Evolutionary conservation across 2,888 invertebrate species (phyloP), one percentile per base, ranked within the genome.

Genomic region (Erynnis tages): DNA sequence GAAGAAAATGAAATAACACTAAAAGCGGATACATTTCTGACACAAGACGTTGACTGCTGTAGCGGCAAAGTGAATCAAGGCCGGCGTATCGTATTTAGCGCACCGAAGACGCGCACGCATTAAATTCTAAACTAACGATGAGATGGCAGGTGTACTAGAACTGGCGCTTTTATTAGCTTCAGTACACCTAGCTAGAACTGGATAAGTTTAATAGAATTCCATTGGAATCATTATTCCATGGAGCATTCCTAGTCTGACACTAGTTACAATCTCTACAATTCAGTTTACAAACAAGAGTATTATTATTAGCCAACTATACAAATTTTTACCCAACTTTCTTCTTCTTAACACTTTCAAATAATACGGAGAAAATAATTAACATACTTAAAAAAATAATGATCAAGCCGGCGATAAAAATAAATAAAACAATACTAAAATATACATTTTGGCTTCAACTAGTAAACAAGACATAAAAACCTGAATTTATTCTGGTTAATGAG

Each of bases 71-170:
- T 55, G 56, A 62, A 70, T 68, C 68, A 63, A 65, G 62, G 63
- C 57, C 64, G 64, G 66, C 60, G 59, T 66, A 68, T 74, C 35
- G 35, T 35, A 35, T 35, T 60, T 54, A 61, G 67, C 66, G 55
- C 65, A 62, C 58, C 58, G 59, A 64, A 69, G 49, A 45, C 59
- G 41, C 65, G 67, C 59, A 70, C 72, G 74, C 67, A 14, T 38
- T 47, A 38, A 47, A 73, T 56, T 55, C 46, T 58, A 17, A 49
- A 53, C 60, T 37, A 29, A 43, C 50, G 46, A 40, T 30, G 21
- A 40, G 38, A 40, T 38, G 38, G 37, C 30, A 48, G 38, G 30
- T 48, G 48, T 30, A 40, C 14, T 30, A 47, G 47, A 38, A 23
- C 48, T 19, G 19, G 29, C 14, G 19, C 37, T 47, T 35, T 37